Percentiles rank a stretch among this genome's conserved stretches.
phyloP scores from a whole-genome alignment of 2,113 vertebrate species.

The Tragelaphus imberbis region DNA sequence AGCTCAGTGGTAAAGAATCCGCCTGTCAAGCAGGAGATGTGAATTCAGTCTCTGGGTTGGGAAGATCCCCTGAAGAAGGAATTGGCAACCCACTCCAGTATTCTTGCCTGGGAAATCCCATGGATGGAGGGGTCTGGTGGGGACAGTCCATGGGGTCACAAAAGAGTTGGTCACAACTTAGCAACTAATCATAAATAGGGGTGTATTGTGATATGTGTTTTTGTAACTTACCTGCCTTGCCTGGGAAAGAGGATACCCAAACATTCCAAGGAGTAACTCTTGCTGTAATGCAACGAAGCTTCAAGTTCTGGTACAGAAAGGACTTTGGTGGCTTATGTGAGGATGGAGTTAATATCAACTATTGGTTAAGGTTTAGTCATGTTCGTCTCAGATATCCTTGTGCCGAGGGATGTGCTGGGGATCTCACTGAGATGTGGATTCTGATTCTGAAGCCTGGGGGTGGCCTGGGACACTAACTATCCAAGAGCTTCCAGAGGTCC shows the following conservation, averaged over 20 bases:
- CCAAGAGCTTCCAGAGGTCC: accelerated
- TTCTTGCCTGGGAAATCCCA: background rate
- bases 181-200: background rate
- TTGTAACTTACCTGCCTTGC: background rate
- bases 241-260: background rate
- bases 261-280: too few species aligned
- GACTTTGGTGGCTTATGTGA: background rate
- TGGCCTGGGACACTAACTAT: background rate
- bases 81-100: background rate
- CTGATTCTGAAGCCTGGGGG: background rate
- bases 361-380: background rate
- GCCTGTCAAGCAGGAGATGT: background rate
- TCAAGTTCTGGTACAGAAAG: background rate
- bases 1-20: background rate
- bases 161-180: background rate
- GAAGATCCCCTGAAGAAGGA: background rate
- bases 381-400: background rate
- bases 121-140: background rate
- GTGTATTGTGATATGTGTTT: background rate
- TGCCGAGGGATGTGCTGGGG: background rate
- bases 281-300: accelerated
- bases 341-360: slow-evolving; percentile 27
- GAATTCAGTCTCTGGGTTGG: background rate
- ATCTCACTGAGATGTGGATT: background rate
- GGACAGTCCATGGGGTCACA: background rate